phyloP scores from a whole-genome alignment of 2,888 invertebrate genomes.

The Spilarctia lutea region DNA sequence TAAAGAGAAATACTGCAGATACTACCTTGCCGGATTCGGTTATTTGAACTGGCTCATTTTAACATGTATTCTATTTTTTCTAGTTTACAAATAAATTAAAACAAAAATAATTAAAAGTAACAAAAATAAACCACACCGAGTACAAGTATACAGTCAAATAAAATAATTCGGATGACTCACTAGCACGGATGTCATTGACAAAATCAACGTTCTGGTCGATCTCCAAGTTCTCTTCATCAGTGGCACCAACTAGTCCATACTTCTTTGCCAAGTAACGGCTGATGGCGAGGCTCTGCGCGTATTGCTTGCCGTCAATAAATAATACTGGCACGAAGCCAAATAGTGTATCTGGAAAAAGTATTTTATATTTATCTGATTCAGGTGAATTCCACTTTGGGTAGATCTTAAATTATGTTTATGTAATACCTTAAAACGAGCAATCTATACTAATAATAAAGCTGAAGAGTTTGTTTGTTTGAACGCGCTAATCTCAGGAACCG shows the following conservation, averaged over 20 bases:
- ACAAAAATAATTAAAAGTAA: not conserved
- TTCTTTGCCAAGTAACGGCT: constrained; percentile 87
- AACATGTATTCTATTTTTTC: too few species aligned
- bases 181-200: constrained; percentile 85
- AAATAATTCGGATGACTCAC: constrained; percentile 72
- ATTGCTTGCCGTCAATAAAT: constrained; percentile 87
- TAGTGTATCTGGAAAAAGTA: constrained; percentile 78
- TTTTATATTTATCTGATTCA: not conserved
- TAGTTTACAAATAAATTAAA: too few species aligned
- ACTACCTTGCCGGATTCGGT: too few species aligned
- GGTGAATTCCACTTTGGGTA: too few species aligned
- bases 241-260: constrained; percentile 83
- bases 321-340: constrained; percentile 88
- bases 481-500: too few species aligned
- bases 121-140: not conserved
- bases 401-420: too few species aligned
- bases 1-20: too few species aligned
- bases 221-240: constrained; percentile 86
- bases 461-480: too few species aligned
- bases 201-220: constrained; percentile 88
- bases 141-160: not conserved
- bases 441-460: too few species aligned
- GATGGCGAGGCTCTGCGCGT: constrained; percentile 87
- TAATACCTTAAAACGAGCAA: too few species aligned
- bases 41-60: not conserved